Evolutionary conservation across 2,888 invertebrate genomes (phyloP), one percentile per base, ranked within the genome.

Genomic region (Polymixis lichenea): DNA sequence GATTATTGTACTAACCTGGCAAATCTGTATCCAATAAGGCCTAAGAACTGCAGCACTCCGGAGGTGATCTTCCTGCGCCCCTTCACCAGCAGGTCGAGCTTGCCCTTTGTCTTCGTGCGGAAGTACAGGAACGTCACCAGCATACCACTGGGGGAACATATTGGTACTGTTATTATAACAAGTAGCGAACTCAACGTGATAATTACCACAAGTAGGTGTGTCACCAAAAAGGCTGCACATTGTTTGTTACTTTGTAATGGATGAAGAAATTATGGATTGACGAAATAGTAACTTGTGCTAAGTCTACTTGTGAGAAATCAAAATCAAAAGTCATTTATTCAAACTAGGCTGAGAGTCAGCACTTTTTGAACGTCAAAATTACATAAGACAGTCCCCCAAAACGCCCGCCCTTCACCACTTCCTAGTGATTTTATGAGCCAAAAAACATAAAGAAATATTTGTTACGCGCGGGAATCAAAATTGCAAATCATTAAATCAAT

Each of bases 71-170:
- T 97, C 78, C 96, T 97, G n/a, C 94, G 95, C 0, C 97, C 97
- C 88, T 98, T 97, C 65, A 97, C 97, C 64, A 97, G 95, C 76
- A 96, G 94, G 87, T 98, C 98, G 82, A 98, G 94, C 90, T 97
- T 98, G 71, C 98, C 98, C 91, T 98, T 98, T 22, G 97, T 97
- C 90, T 97, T 98, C 1, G 98, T 98, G 53, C 98, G 97, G 95
- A 98, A 98, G 94, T 98, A 98, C 68, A 98, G 96, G 93, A 98
- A 98, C n/a, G 98, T 97, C 11, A 98, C 98, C 87, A 98, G 95
- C 90, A 98, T 97, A 15, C 98, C 98, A 83, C 98, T 98, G 92
- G 85, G 92, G 87, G 95, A 94, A 28, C 17, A 38, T 38, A 28
- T 28, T 58, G 3, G 8, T 58, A 28, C 28, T 58, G 17, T 58